Base-by-base conservation (phyloP, 2,797 vertebrate genomes). In the Leuciscus waleckii region DNA sequence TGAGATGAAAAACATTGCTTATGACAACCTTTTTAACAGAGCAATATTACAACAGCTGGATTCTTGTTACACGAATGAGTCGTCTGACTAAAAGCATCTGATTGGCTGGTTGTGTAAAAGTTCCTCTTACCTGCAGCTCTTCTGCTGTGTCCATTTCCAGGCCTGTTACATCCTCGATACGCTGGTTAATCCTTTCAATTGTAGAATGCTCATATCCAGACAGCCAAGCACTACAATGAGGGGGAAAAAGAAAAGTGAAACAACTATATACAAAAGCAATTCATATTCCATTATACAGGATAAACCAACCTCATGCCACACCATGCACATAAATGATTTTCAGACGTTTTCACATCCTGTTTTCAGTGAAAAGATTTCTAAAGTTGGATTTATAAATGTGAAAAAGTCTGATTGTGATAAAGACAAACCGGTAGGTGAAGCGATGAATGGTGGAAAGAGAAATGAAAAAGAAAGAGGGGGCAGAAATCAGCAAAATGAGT, bases 121-220 rank as follows among this genome's bases (percentile, higher is more conserved):
- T 26, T 29, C 37, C 69, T n/a, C 75, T 90, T 80, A 97, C 98
- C 97, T 99, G 98, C 11, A 99, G 94, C 85, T 99, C 98, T 87
- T 99, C 98, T 78, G 98, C 98, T 39, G 98, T 99, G 90, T 97
- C 97, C 91, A 99, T 95, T 90, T 99, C 97, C 9, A 99, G 93
- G 19, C 98, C 98, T 1, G 98, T 99, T 39, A 99, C 85, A 91
- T 96, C 97, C 91, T 99, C 97, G 91, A 99, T 98, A 88, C 98
- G 94, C 84, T 95, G 93, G 93, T 99, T 99, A 87, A 99, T 97
- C 46, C n/a, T 95, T 0, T 94, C 96, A 54, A 99, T 94, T 75
- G 98, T 92, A 6, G 97, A 96, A 92, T 99, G 95, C 84, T 99
- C 98, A 35, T 98, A 96, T 10, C 88, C 93, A 81, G 97, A 97